phyloP scores from a whole-genome alignment of 2,797 vertebrate genomes.

The Peromyscus attwateri region DNA sequence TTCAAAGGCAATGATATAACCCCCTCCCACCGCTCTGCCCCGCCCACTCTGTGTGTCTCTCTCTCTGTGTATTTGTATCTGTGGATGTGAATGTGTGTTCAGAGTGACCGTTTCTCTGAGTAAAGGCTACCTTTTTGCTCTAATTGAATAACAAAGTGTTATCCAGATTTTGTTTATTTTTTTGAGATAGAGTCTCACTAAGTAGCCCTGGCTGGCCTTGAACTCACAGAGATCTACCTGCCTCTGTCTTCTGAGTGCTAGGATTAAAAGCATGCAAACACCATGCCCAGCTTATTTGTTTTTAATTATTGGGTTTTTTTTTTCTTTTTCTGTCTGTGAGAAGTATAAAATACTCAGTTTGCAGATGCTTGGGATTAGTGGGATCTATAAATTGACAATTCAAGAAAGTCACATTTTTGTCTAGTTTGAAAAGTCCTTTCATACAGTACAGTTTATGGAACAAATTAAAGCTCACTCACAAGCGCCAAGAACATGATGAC shows the following conservation, averaged over 20 bases:
- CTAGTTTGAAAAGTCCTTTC: not conserved
- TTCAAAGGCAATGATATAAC: constrained; percentile 68
- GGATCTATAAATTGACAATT: constrained; percentile 45
- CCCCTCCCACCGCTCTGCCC: not conserved
- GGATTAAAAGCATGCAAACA: not conserved
- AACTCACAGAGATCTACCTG: not conserved
- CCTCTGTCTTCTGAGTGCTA: not conserved
- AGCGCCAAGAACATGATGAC: not conserved
- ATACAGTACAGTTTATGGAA: constrained; percentile 1
- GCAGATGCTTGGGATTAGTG: constrained; percentile 8
- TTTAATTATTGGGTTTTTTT: constrained; percentile 22
- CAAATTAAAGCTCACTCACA: constrained; percentile 32
- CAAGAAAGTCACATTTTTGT: not conserved
- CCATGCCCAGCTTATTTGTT: not conserved
- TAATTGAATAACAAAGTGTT: constrained; percentile 52
- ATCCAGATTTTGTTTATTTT: not conserved
- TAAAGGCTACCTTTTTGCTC: constrained; percentile 38
- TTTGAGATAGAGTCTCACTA: not conserved
- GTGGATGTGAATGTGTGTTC: not conserved
- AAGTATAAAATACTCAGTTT: constrained; percentile 60
- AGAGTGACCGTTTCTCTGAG: constrained; percentile 27
- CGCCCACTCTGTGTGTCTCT: not conserved
- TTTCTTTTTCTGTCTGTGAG: not conserved
- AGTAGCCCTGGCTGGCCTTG: not conserved
- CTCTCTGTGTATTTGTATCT: not conserved